Evolutionary conservation across 2,113 vertebrate species (phyloP).

Genomic region (Anoplopoma fimbria): DNA sequence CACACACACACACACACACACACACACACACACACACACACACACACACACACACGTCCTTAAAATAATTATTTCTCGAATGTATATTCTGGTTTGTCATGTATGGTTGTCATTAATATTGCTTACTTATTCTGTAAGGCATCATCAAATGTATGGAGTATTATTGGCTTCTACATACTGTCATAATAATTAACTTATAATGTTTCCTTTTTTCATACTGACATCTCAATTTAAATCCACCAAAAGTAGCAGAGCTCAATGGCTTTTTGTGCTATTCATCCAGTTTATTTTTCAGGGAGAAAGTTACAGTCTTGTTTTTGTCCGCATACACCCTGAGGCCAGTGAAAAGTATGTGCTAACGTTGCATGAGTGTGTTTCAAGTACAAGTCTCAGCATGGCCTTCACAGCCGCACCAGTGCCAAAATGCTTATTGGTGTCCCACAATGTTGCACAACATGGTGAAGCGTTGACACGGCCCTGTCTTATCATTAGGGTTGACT

Average conservation of each 20-base stretch:
- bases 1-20: background rate
- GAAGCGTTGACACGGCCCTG: constrained; percentile 36
- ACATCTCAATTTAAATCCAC: background rate
- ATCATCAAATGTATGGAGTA: background rate
- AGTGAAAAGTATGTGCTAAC: constrained; percentile 80
- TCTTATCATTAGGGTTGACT: constrained; percentile 41
- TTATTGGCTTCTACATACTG: background rate
- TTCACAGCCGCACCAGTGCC: constrained; percentile 60
- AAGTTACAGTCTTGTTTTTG: constrained; percentile 59
- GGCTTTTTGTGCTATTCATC: background rate
- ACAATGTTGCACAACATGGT: constrained; percentile 73
- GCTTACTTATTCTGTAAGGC: background rate
- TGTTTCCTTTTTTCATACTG: background rate
- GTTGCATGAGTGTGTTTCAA: constrained; percentile 73
- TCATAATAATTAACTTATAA: background rate
- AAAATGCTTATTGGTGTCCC: constrained; percentile 66
- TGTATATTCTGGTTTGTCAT: background rate
- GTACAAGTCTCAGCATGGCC: constrained; percentile 86
- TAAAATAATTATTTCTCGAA: background rate
- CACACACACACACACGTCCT: background rate
- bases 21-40: background rate
- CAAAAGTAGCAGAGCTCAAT: background rate
- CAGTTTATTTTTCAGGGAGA: background rate
- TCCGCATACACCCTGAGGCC: constrained; percentile 66
- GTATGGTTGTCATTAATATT: background rate